Conservation (phyloP, 2,797 vertebrate genomes). For the Hydrophis major region DNA sequence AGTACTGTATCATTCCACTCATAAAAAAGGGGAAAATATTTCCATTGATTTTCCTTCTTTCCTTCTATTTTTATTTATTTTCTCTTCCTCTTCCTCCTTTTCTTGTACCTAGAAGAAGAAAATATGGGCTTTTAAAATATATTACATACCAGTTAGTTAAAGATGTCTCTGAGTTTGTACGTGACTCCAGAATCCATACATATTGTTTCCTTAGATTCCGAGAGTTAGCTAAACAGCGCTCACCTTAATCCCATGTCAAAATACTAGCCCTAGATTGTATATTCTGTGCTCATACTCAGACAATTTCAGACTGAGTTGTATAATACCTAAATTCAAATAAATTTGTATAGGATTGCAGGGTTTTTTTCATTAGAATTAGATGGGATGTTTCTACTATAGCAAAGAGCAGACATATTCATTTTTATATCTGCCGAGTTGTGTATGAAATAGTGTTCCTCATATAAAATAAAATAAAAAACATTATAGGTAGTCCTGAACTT, state of each 20-base stretch:
- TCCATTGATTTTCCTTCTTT: not conserved
- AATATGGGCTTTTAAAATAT: not conserved
- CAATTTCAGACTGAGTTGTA: not conserved
- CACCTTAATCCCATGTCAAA: not conserved
- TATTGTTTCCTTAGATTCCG: not conserved
- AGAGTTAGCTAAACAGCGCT: not conserved
- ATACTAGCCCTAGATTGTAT: not conserved
- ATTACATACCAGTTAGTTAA: not conserved
- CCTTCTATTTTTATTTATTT: not conserved
- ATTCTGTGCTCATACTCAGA: not conserved
- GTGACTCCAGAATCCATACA: not conserved
- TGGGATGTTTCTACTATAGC: not conserved
- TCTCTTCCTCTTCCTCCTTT: not conserved
- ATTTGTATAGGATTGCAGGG: not conserved
- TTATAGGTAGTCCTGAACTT: not conserved
- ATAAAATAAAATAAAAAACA: not conserved
- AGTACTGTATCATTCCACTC: slow-evolving; percentile 59
- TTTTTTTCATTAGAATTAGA: not conserved
- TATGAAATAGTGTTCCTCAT: not conserved
- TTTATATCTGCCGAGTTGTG: not conserved
- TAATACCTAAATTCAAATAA: not conserved
- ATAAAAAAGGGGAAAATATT: not conserved
- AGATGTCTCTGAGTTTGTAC: not conserved
- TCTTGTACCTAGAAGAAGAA: not conserved
- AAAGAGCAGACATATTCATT: not conserved